phyloP scores from a whole-genome alignment of 2,113 vertebrate genomes.

The Prionailurus bengalensis region DNA sequence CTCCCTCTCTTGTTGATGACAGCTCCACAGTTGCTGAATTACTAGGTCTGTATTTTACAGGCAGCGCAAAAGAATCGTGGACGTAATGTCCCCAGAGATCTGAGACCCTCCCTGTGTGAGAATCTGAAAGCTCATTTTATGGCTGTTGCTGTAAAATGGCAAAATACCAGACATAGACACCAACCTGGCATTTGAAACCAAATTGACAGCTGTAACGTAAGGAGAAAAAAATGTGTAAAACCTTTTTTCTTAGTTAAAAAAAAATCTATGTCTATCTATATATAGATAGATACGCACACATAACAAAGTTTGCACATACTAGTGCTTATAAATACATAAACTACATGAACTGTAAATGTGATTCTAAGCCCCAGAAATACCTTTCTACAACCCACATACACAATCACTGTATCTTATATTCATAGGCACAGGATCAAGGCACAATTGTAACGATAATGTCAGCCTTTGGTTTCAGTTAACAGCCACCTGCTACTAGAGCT shows the following conservation, averaged over 20 bases:
- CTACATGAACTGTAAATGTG: neutral
- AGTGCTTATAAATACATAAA: neutral
- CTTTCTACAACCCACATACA: neutral
- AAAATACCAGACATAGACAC: neutral
- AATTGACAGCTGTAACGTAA: neutral
- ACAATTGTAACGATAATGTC: conserved; percentile 58
- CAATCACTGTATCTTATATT: conserved; percentile 30
- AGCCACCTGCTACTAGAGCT: conserved; percentile 58
- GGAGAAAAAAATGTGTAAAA: conserved; percentile 23
- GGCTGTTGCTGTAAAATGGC: neutral
- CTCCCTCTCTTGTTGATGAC: conserved; percentile 53
- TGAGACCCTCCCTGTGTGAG: neutral
- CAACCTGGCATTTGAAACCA: conserved; percentile 45
- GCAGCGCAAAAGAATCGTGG: conserved; percentile 30
- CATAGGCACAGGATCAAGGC: conserved; percentile 57
- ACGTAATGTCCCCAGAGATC: neutral
- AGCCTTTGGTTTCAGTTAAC: conserved; percentile 65
- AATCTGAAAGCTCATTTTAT: neutral
- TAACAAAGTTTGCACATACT: neutral
- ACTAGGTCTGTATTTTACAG: neutral
- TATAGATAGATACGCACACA: no score
- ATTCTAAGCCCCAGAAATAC: neutral
- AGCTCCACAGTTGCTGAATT: conserved; percentile 52
- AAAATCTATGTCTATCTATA: neutral
- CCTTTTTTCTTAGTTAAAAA: neutral